phyloP scores from a whole-genome alignment of 2,888 invertebrate species.

The Nemurella pictetii region DNA sequence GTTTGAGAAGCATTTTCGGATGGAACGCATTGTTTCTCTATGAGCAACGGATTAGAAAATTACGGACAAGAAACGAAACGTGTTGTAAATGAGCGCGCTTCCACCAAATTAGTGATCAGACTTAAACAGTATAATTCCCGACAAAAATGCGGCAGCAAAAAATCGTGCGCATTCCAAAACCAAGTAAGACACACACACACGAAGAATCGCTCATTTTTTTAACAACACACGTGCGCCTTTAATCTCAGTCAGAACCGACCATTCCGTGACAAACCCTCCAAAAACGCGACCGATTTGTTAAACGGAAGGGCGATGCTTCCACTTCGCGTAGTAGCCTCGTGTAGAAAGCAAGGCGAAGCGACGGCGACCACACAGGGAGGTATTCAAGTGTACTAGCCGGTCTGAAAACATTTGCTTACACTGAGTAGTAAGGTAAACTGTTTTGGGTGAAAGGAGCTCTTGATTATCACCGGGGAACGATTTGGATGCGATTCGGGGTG shows the following conservation, averaged over 20 bases:
- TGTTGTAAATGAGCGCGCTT: no score
- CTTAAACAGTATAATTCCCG: not conserved
- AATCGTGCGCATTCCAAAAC: no score
- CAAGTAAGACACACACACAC: no score
- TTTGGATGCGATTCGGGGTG: no score
- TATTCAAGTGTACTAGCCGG: not conserved
- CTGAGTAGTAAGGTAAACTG: no score
- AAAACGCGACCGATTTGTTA: not conserved
- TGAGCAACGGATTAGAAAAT: not conserved
- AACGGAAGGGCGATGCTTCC: not conserved
- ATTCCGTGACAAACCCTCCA: not conserved
- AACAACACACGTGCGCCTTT: no score
- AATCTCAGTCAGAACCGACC: no score
- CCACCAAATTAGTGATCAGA: not conserved
- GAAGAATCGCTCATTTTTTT: no score
- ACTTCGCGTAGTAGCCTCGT: not conserved
- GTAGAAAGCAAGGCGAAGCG: not conserved
- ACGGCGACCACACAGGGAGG: not conserved
- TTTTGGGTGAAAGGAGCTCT: no score
- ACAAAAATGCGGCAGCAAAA: not conserved
- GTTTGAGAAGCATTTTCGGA: no score
- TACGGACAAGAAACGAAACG: not conserved
- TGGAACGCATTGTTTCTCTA: not conserved
- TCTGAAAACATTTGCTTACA: no score
- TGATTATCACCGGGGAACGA: no score